Evolutionary conservation across 92 coral and sea anemone species (phyloP).

Genomic region (Meandrina meandrites): DNA sequence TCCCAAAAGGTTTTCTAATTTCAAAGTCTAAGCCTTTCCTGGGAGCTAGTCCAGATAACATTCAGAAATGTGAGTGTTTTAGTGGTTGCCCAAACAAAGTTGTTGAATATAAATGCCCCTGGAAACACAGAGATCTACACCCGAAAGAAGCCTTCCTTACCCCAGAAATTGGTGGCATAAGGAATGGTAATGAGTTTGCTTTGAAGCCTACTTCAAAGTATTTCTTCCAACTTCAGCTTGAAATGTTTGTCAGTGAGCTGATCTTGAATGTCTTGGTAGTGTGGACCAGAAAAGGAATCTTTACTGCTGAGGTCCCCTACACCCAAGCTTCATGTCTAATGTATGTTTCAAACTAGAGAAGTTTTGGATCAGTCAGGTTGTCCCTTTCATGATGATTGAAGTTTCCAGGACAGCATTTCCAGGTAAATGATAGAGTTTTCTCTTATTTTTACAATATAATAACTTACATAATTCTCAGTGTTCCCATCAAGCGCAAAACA

Average conservation of each 20-base stretch:
- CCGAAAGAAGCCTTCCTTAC: too few species aligned
- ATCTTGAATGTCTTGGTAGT: too few species aligned
- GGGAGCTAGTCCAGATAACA: conserved; percentile 73
- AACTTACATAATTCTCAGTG: too few species aligned
- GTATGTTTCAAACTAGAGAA: conserved; percentile 52
- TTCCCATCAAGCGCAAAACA: too few species aligned
- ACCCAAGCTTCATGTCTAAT: conserved; percentile 57
- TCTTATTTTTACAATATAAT: background rate
- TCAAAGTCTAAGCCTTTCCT: conserved; percentile 70
- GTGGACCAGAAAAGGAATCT: too few species aligned
- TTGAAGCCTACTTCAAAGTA: conserved; percentile 62
- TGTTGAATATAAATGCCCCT: conserved; percentile 78
- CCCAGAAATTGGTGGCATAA: too few species aligned
- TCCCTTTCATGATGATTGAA: conserved; percentile 46
- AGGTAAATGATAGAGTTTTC: conserved; percentile 8
- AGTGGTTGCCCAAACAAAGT: conserved; percentile 55
- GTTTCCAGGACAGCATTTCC: too few species aligned
- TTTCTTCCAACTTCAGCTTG: conserved; percentile 69
- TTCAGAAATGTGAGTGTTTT: conserved; percentile 62
- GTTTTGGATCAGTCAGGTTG: conserved; percentile 56
- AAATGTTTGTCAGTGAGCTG: too few species aligned
- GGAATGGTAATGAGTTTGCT: conserved; percentile 52
- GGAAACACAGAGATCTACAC: conserved; percentile 71
- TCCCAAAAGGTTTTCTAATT: conserved; percentile 68
- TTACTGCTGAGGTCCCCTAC: conserved; percentile 56